Evolutionary conservation across 1,140 invertebrate genomes (phyloP), one percentile per base, ranked within the genome.

Genomic region (Hyles euphorbiae): DNA sequence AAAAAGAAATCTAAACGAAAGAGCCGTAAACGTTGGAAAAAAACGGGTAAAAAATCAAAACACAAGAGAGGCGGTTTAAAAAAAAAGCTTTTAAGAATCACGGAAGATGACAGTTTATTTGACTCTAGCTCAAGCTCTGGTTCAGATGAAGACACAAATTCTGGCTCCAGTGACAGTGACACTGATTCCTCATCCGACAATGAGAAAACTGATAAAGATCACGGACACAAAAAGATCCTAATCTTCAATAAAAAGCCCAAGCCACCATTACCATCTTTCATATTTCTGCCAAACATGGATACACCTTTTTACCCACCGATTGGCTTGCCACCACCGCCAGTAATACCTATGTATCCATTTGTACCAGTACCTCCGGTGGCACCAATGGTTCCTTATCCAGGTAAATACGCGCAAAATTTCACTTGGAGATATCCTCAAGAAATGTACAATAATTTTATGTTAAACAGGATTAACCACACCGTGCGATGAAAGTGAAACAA

Each of bases 281-380:
- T 88, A 58, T 86, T 88, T 51, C 57, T 88, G 44, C 83, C 83
- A 5, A 77, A 76, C 46, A 67, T 81, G 54, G 79, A 81, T 36
- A 85, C 85, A 3, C 76, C 81, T 6, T 88, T 70, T 57, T 88
- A 76, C 54, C 83, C 85, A 11, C 85, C 85, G 0, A 71, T 86
- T 45, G 79, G 75, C 2, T 55, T 88, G 44, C 78, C 81, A 0
- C 70, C 76, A 32, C 76, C 81, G 8, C 81, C 82, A 8, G 62
- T 68, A 7, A 55, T 83, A 6, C 81, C 81, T 3, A 83, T 86
- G 81, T 86, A 82, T 52, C 83, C 83, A 0, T 67, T 84, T 53
- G 68, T 86, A 11, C 84, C 84, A 10, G 72, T 85, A 5, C 84
- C 82, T 45, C 81, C 81, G 1, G 60, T 72, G 45, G 62, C 76